These are phyloP conservation scores for Agonopterix alstromeriana DNA, from an alignment of 2,888 invertebrate genomes.

Conservation along the genomic window DNA sequence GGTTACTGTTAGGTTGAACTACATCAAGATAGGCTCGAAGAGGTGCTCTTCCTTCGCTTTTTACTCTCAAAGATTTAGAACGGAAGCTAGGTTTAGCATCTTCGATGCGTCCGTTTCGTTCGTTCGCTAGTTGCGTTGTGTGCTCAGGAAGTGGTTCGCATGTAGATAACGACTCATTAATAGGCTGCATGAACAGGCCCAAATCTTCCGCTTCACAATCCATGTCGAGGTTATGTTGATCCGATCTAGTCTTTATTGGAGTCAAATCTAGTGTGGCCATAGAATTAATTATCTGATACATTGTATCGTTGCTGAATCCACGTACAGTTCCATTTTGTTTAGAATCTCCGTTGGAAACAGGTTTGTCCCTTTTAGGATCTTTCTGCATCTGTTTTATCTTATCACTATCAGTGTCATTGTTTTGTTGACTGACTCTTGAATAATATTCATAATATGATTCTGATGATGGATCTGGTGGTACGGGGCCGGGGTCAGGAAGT, in stretches of 20 bases:
- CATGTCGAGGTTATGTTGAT: constrained; percentile 45
- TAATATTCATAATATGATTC: constrained; percentile 74
- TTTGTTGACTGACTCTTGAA: constrained; percentile 70
- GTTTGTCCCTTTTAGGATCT: constrained; percentile 47
- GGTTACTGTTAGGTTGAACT: constrained; percentile 38
- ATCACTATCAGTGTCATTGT: constrained; percentile 67
- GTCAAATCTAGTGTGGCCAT: constrained; percentile 67
- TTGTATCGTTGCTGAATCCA: constrained; percentile 30
- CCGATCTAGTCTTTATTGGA: constrained; percentile 54
- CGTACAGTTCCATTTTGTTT: constrained; percentile 16
- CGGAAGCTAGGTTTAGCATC: constrained; percentile 66
- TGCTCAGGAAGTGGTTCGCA: constrained; percentile 64
- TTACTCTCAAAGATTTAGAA: constrained; percentile 71
- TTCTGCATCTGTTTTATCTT: constrained; percentile 60
- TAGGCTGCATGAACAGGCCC: constrained; percentile 64
- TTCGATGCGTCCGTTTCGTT: constrained; percentile 60
- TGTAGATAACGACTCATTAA: constrained; percentile 63
- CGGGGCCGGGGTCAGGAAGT: constrained; percentile 65
- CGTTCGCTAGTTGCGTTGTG: constrained; percentile 53
- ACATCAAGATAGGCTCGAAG: constrained; percentile 58
- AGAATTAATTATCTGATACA: constrained; percentile 66
- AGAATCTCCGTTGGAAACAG: constrained; percentile 16
- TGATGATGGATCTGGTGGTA: constrained; percentile 62
- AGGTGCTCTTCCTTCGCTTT: constrained; percentile 68
- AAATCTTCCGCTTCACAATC: constrained; percentile 66